These are phyloP conservation scores for Burhinus bistriatus DNA, from an alignment of 2,113 vertebrate genomes.

Conservation along the genomic window DNA sequence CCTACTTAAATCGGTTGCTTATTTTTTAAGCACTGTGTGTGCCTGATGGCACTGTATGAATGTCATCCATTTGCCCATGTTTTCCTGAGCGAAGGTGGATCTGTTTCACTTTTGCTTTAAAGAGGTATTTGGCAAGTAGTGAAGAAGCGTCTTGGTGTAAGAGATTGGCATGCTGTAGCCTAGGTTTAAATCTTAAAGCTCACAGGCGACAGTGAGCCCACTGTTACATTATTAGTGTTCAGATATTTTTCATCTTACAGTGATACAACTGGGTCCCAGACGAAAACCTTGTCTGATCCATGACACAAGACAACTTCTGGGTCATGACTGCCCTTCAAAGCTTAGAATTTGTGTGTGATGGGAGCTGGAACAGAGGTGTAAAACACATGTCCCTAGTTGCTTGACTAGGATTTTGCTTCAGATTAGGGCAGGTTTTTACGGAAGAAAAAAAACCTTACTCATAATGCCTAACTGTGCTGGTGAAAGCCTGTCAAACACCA, in stretches of 20 bases:
- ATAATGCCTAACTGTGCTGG: neutral
- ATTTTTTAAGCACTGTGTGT: neutral
- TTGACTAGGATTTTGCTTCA: neutral
- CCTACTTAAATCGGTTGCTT: neutral
- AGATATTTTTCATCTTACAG: neutral
- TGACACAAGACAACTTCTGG: neutral
- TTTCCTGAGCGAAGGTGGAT: neutral
- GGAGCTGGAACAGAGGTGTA: neutral
- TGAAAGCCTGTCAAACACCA: neutral
- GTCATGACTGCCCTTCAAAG: neutral
- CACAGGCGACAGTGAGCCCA: neutral
- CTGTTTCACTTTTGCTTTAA: neutral
- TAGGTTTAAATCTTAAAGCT: neutral
- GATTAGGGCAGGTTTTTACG: neutral
- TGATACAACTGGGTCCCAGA: neutral
- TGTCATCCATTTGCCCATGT: neutral
- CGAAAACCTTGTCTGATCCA: neutral
- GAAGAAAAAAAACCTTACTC: neutral
- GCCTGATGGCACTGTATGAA: neutral
- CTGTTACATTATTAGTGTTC: neutral
- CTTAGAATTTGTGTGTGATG: neutral
- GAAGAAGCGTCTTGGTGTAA: neutral
- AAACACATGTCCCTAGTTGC: neutral
- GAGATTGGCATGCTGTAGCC: neutral
- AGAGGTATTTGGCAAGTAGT: neutral